phyloP scores from a whole-genome alignment of 2,888 invertebrate genomes.

The Parnassius smintheus region DNA sequence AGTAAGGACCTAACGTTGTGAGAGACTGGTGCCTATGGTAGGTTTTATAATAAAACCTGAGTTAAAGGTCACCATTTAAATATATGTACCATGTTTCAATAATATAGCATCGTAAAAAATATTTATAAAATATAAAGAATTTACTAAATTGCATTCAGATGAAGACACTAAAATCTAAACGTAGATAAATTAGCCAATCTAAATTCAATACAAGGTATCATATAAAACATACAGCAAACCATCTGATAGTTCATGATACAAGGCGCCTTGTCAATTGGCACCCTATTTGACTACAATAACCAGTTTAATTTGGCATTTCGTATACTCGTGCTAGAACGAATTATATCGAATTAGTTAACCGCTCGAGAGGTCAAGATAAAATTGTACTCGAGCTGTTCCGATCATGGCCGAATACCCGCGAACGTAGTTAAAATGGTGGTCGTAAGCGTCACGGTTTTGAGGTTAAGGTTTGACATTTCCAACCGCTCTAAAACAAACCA shows the following conservation, averaged over 20 bases:
- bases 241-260: slow-evolving; percentile 60
- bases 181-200: slow-evolving; percentile 12
- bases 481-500: slow-evolving; percentile 54
- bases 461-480: slow-evolving; percentile 80
- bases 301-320: slow-evolving; percentile 46
- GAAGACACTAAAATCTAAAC: slow-evolving; percentile 18
- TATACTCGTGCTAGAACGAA: slow-evolving; percentile 26
- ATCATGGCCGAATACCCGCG: slow-evolving; percentile 57
- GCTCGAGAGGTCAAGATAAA: slow-evolving; percentile 41
- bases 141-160: not conserved
- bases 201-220: slow-evolving; percentile 26
- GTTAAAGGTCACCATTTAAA: too few species aligned
- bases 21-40: too few species aligned
- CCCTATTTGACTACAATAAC: slow-evolving; percentile 46
- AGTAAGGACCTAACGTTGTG: too few species aligned
- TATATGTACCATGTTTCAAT: too few species aligned
- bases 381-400: slow-evolving; percentile 47
- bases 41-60: too few species aligned
- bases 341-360: slow-evolving; percentile 34
- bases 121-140: not conserved
- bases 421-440: slow-evolving; percentile 64
- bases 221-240: slow-evolving; percentile 38
- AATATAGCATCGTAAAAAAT: too few species aligned
- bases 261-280: slow-evolving; percentile 63
- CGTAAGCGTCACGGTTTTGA: slow-evolving; percentile 73